Conservation (phyloP, 2,797 vertebrate species). For the Sebastes kiyomatsui region DNA sequence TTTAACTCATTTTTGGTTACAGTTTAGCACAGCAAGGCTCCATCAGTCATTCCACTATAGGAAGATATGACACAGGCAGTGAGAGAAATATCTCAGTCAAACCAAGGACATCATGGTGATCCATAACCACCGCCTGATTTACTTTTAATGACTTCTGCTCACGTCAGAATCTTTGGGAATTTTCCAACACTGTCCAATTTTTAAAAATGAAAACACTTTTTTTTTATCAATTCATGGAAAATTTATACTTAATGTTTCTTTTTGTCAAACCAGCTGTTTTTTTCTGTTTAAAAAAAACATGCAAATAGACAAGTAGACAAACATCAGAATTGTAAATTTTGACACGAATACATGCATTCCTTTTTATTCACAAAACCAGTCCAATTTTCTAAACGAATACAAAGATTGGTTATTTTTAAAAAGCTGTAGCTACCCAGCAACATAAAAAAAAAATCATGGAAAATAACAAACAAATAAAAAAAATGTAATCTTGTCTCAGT, state of each 20-base stretch:
- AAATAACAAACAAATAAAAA: conserved; percentile 69
- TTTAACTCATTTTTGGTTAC: conserved; percentile 68
- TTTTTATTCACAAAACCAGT: conserved; percentile 99
- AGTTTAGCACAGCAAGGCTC: conserved; percentile 62
- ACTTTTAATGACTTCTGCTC: conserved; percentile 67
- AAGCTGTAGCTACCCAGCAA: conserved; percentile 86
- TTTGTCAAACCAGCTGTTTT: conserved; percentile 61
- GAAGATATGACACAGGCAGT: conserved; percentile 54
- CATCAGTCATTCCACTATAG: conserved; percentile 52
- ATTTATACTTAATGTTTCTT: conserved; percentile 52
- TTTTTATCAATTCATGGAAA: conserved; percentile 58
- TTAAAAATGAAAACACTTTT: conserved; percentile 49
- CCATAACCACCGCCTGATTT: conserved; percentile 50
- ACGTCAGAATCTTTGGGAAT: conserved; percentile 23
- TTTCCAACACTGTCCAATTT: conserved; percentile 60
- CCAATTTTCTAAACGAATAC: conserved; percentile 99
- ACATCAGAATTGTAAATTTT: conserved; percentile 81
- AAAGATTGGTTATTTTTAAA: conserved; percentile 93
- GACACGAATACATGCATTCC: conserved; percentile 99
- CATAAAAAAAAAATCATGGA: conserved; percentile 78
- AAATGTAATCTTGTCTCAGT: conserved; percentile 80
- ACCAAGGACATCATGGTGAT: conserved; percentile 59
- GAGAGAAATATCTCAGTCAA: conserved; percentile 54
- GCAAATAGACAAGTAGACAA: conserved; percentile 82
- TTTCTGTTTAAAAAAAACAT: conserved; percentile 69